Conservation (phyloP, 92 coral and sea anemone species). For the Parazoanthus darwini region DNA sequence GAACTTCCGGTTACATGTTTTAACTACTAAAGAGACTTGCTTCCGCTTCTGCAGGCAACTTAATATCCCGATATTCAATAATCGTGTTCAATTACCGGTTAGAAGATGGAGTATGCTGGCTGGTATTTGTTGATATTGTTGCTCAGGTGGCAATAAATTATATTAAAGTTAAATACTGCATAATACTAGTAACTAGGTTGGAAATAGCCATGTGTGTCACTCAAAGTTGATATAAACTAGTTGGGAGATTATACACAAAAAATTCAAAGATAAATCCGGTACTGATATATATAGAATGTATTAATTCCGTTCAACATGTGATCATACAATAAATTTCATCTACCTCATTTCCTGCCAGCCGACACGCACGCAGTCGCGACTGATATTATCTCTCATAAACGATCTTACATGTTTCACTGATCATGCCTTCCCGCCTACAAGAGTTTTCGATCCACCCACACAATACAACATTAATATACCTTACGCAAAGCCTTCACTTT, state of each 20-base stretch:
- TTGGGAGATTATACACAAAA: not conserved
- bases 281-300: too few species aligned
- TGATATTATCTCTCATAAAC: not conserved
- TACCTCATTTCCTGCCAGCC: not conserved
- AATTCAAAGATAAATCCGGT: not conserved
- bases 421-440: not conserved
- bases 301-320: not conserved
- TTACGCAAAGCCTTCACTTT: not conserved
- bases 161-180: not conserved
- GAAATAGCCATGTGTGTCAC: not conserved
- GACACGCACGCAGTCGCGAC: not conserved
- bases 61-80: not conserved
- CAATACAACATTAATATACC: not conserved
- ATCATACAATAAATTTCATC: not conserved
- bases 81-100: not conserved
- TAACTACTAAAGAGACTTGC: too few species aligned
- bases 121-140: not conserved
- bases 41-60: not conserved
- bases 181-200: not conserved
- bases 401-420: not conserved
- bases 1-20: not conserved
- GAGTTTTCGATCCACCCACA: not conserved
- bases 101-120: not conserved
- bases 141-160: not conserved
- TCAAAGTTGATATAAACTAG: not conserved